Percentiles rank a stretch among this genome's conserved stretches.
Conservation (phyloP, 2,888 invertebrate genomes). For the Cepaea hortensis region DNA sequence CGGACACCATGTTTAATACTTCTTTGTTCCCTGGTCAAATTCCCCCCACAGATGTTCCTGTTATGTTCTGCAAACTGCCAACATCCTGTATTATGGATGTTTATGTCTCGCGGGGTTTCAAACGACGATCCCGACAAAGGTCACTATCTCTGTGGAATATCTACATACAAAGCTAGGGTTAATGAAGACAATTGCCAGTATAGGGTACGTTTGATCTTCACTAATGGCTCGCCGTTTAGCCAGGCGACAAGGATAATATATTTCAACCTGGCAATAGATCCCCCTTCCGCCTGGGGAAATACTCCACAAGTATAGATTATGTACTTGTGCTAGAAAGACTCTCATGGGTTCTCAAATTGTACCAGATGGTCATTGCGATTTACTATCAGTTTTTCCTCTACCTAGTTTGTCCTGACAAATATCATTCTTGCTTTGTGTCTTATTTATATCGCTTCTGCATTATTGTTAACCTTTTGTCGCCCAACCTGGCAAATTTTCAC, state of each 20-base stretch:
- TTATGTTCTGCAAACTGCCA: background rate
- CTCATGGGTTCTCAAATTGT: too few species aligned
- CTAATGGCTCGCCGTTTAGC: slow-evolving; percentile 21
- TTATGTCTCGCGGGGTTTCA: background rate
- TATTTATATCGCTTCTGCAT: too few species aligned
- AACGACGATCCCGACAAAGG: background rate
- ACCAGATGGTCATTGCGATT: too few species aligned
- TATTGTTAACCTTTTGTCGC: too few species aligned
- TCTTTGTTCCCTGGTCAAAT: background rate
- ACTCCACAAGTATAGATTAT: background rate
- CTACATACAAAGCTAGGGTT: slow-evolving; percentile 10
- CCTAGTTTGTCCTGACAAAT: too few species aligned
- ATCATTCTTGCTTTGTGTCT: too few species aligned
- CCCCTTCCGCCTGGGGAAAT: background rate
- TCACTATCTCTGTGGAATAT: slow-evolving; percentile 22
- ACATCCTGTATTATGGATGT: slow-evolving; percentile 12
- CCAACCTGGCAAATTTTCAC: too few species aligned
- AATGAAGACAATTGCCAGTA: slow-evolving; percentile 27
- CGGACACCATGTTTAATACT: background rate
- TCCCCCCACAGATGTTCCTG: background rate
- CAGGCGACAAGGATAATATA: background rate
- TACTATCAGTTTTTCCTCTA: too few species aligned
- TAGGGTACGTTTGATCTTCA: slow-evolving; percentile 23
- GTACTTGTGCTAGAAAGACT: too few species aligned
- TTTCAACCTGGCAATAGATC: slow-evolving; percentile 10